Evolutionary conservation across 2,888 invertebrate species (phyloP).

Genomic region (Nymphalis polychloros): DNA sequence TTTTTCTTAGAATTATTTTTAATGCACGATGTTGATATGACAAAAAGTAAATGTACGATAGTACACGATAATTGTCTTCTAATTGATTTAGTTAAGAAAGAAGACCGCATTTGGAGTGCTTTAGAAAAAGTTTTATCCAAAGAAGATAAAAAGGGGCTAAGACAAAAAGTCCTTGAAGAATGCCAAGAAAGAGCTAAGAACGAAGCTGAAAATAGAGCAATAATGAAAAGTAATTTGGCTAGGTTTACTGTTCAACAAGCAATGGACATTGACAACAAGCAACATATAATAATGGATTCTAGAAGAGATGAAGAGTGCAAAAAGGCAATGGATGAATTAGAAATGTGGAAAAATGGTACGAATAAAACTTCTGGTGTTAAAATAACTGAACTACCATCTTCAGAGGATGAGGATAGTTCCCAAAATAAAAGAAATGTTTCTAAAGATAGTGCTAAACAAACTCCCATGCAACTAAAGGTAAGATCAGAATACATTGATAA

Average conservation of each 20-base stretch:
- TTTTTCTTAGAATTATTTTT: constrained; percentile 89
- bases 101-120: constrained; percentile 78
- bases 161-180: constrained; percentile 81
- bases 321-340: constrained; percentile 85
- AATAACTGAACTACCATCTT: constrained; percentile 52
- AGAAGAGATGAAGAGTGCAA: constrained; percentile 83
- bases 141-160: constrained; percentile 78
- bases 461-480: constrained; percentile 47
- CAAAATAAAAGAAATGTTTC: constrained; percentile 23
- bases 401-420: constrained; percentile 46
- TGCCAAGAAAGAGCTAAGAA: constrained; percentile 80
- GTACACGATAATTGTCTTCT: constrained; percentile 83
- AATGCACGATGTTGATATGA: constrained; percentile 82
- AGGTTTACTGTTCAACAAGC: constrained; percentile 76
- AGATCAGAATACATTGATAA: constrained; percentile 65
- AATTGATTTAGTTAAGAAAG: constrained; percentile 85
- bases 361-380: constrained; percentile 45
- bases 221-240: constrained; percentile 79
- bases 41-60: constrained; percentile 82
- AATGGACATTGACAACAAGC: constrained; percentile 74
- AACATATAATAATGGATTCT: constrained; percentile 83
- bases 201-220: constrained; percentile 74
- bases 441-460: constrained; percentile 31
- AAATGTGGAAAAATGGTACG: constrained; percentile 77
- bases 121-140: constrained; percentile 82